phyloP scores from a whole-genome alignment of 1,140 invertebrate species.

The Dendrolimus punctatus region DNA sequence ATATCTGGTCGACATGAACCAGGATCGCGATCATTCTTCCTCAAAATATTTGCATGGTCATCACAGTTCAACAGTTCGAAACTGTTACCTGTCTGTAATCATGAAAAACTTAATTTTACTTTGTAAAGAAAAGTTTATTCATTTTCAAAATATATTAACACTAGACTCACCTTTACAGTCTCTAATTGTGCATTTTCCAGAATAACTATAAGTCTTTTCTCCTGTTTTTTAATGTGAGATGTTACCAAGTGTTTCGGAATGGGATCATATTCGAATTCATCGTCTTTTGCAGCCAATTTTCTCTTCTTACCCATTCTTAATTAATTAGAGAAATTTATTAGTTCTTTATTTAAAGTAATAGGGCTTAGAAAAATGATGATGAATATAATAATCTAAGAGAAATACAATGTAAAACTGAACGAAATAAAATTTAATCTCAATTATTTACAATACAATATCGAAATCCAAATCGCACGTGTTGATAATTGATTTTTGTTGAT shows the following conservation, averaged over 20 bases:
- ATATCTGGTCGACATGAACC: constrained; percentile 94
- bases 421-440: too few relatives aligned
- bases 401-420: too few relatives aligned
- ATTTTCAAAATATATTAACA: background rate
- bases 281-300: constrained; percentile 70
- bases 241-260: constrained; percentile 78
- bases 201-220: constrained; percentile 94
- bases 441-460: too few relatives aligned
- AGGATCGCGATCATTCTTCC: constrained; percentile 88
- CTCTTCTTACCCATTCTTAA: constrained; percentile 78
- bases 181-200: constrained; percentile 96
- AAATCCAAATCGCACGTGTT: too few relatives aligned
- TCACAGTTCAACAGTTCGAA: constrained; percentile 97
- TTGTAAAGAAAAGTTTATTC: constrained; percentile 8
- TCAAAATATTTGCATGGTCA: constrained; percentile 88
- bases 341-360: too few relatives aligned
- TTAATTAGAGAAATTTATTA: too few relatives aligned
- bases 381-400: too few relatives aligned
- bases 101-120: constrained; percentile 8
- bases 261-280: constrained; percentile 79
- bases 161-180: constrained; percentile 87
- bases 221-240: constrained; percentile 82
- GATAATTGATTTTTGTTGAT: too few relatives aligned
- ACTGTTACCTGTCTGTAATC: constrained; percentile 82
- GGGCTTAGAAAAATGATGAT: too few relatives aligned